phyloP scores from a whole-genome alignment of 2,888 invertebrate genomes.

The Andrena minutula region DNA sequence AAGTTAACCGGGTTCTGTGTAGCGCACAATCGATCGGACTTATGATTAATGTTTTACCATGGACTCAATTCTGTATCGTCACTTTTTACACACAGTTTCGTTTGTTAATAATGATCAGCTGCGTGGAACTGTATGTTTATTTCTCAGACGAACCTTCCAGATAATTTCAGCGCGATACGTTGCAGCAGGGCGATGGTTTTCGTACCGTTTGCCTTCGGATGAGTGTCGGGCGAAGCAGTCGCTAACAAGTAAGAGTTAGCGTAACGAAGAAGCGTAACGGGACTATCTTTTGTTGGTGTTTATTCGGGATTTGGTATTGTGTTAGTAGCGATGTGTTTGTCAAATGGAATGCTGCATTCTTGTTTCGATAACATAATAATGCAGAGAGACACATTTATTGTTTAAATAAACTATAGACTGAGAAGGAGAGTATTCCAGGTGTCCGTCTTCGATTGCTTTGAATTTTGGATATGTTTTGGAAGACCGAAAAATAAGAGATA shows the following conservation, averaged over 20 bases:
- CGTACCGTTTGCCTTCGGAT: conserved; percentile 9
- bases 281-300: conserved; percentile 1
- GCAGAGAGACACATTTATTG: no score
- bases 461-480: no score
- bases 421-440: no score
- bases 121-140: conserved; percentile 6
- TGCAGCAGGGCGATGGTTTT: not conserved
- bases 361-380: not conserved
- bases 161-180: conserved; percentile 17
- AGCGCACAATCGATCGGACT: conserved; percentile 54
- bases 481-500: no score
- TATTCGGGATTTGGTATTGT: not conserved
- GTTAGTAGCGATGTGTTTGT: conserved; percentile 1
- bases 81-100: conserved; percentile 30
- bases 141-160: conserved; percentile 12
- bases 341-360: not conserved
- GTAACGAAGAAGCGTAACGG: not conserved
- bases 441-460: no score
- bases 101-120: conserved; percentile 22
- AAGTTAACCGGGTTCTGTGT: conserved; percentile 48
- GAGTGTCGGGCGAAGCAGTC: conserved; percentile 15
- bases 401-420: conserved; percentile 9
- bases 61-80: conserved; percentile 37
- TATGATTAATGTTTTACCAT: conserved; percentile 46
- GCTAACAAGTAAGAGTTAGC: not conserved